Evolutionary conservation across 37 sponge, comb jelly and placozoan genomes (phyloP), one percentile per base, ranked within the genome.

Genomic region (Tethya wilhelma): DNA sequence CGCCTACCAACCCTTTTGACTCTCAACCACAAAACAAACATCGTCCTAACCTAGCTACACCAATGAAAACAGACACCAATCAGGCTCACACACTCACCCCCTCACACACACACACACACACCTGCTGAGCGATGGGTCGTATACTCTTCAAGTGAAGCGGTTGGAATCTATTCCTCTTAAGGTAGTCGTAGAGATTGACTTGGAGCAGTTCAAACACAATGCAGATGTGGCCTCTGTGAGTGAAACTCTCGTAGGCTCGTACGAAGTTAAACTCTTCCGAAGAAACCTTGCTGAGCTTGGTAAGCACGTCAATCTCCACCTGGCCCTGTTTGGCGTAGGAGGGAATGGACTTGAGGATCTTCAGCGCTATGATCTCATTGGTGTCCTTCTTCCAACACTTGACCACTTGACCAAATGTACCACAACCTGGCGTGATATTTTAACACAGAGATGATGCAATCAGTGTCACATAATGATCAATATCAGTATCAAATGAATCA

Each of bases 381-480:
- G 78, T 84, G 64, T 94, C 90, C 44, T 84, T 75, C 71, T 79
- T 71, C 93, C 90, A 86, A 44, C 88, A 86, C 66, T 89, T 91
- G 26, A 94, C 53, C n/a, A 97, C 98, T 59, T 95, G 98, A 4
- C 98, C 98, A 67, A 97, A 97, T 1, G 98, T 97, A 2, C 98
- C 98, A 34, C 86, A 67, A 23, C 98, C 98, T 32, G 45, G n/a
- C n/a, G n/a, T n/a, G n/a, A 34, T 9, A 36, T 67, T 17, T 4
- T 37, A 67, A 8, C 11, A 31, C 4, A 6, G 36, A 30, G 25
- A 37, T 32, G 66, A 12, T 60, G 7, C 26, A 17, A 60, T n/a
- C 63, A 12, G 28, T 26, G 28, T 60, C 63, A 60, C 28, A 8
- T 60, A 60, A 26, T 26, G 9, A 9, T 49, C 53, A 19, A 19